These are phyloP conservation scores for Neodiprion lecontei DNA, from an alignment of 1,140 invertebrate species.

Conservation along the genomic window DNA sequence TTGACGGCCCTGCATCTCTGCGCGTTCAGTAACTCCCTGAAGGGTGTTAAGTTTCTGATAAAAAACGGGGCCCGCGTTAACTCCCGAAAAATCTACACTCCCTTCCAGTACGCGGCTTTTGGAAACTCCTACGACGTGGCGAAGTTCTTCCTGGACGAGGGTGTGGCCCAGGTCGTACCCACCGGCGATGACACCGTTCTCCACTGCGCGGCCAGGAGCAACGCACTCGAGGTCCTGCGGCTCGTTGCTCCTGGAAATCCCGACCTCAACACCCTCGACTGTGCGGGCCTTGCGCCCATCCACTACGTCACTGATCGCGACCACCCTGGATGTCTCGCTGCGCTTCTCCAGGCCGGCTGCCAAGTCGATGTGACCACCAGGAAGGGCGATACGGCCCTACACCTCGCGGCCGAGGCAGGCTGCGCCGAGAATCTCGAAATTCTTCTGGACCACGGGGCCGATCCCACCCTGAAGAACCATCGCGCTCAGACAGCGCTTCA, in stretches of 20 bases:
- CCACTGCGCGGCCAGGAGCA: conserved; percentile 78
- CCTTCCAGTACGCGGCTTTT: conserved; percentile 82
- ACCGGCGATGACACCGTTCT: conserved; percentile 76
- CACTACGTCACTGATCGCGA: conserved; percentile 80
- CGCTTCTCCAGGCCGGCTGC: conserved; percentile 72
- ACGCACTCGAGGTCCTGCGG: conserved; percentile 75
- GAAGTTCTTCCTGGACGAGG: conserved; percentile 72
- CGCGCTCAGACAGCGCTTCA: conserved; percentile 81
- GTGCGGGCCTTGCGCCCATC: conserved; percentile 76
- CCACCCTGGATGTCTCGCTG: conserved; percentile 71
- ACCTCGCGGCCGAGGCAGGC: conserved; percentile 81
- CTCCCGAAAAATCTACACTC: conserved; percentile 72
- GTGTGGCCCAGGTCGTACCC: conserved; percentile 65
- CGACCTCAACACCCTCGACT: conserved; percentile 72
- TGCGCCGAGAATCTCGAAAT: conserved; percentile 76
- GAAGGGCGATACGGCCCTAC: conserved; percentile 76
- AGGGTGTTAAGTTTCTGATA: conserved; percentile 74
- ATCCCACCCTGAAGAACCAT: conserved; percentile 73
- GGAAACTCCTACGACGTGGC: conserved; percentile 78
- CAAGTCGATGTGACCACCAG: conserved; percentile 64
- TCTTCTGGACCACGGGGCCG: conserved; percentile 75
- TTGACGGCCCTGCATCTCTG: conserved; percentile 75
- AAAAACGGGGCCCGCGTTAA: conserved; percentile 73
- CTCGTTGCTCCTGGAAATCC: conserved; percentile 75
- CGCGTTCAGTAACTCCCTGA: conserved; percentile 77